Conservation (phyloP, 37 sponge, comb jelly and placozoan genomes). For the Hormiphora californensis region DNA sequence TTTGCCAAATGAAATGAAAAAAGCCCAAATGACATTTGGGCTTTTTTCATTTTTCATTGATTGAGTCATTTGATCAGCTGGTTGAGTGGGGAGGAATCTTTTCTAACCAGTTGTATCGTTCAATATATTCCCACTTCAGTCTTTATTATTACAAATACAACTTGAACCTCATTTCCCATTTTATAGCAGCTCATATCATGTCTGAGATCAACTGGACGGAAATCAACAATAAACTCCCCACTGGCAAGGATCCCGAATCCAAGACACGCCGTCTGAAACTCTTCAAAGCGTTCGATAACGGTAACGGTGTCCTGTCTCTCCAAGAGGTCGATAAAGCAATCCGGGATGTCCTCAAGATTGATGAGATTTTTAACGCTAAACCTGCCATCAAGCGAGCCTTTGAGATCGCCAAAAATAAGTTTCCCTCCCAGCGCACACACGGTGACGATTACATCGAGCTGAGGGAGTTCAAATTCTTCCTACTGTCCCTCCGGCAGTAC, state of each 20-base stretch:
- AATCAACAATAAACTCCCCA: constrained; percentile 37
- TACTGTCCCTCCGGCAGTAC: constrained; percentile 50
- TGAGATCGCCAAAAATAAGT: constrained; percentile 19
- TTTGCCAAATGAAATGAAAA: too few species aligned
- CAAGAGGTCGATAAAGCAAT: constrained; percentile 33
- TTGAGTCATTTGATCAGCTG: too few species aligned
- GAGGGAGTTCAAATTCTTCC: constrained; percentile 39
- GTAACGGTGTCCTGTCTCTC: constrained; percentile 33
- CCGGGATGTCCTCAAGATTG: constrained; percentile 1
- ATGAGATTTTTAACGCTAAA: constrained; percentile 16
- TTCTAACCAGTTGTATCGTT: too few species aligned
- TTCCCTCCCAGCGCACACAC: not conserved
- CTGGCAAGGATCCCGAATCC: constrained; percentile 33
- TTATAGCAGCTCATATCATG: too few species aligned
- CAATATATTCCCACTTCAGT: too few species aligned
- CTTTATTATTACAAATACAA: too few species aligned
- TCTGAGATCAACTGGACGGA: constrained; percentile 30
- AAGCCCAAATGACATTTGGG: too few species aligned
- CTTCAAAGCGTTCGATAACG: constrained; percentile 10
- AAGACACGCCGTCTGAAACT: not conserved
- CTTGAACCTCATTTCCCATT: too few species aligned
- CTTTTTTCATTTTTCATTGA: too few species aligned
- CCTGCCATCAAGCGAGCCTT: constrained; percentile 26
- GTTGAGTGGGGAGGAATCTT: too few species aligned
- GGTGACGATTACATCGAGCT: constrained; percentile 47